Conservation (phyloP, 2,888 invertebrate genomes). For the Pammene fasciana region DNA sequence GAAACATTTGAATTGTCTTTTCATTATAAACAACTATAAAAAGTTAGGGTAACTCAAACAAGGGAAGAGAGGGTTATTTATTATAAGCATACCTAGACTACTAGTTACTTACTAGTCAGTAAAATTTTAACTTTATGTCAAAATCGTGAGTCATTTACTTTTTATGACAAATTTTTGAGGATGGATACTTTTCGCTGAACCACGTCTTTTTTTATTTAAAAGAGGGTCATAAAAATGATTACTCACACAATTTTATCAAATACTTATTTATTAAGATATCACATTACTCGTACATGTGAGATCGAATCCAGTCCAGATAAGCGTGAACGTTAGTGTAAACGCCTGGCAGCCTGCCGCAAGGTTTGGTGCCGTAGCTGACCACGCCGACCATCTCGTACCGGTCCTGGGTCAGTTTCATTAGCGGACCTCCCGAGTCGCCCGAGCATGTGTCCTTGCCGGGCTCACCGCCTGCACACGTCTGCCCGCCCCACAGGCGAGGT, state of each 20-base stretch:
- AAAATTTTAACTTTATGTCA: too few species aligned
- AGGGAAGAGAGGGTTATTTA: too few species aligned
- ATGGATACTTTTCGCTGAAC: too few species aligned
- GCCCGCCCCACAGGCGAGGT: conserved; percentile 50
- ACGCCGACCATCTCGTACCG: conserved; percentile 71
- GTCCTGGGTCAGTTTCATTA: conserved; percentile 70
- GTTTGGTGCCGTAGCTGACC: conserved; percentile 85
- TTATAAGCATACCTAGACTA: too few species aligned
- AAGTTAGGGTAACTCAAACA: too few species aligned
- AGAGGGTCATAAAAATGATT: too few species aligned
- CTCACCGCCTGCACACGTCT: conserved; percentile 84
- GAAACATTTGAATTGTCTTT: too few species aligned
- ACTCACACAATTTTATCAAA: neutral
- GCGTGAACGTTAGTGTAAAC: conserved; percentile 84
- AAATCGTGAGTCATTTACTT: too few species aligned
- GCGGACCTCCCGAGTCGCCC: conserved; percentile 86
- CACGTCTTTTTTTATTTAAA: too few species aligned
- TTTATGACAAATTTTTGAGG: too few species aligned
- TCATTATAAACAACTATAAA: too few species aligned
- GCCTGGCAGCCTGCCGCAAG: conserved; percentile 83
- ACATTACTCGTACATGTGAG: conserved; percentile 48
- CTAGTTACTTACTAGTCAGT: too few species aligned
- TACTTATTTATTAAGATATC: neutral
- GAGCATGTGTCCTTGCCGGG: conserved; percentile 82
- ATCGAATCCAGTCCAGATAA: conserved; percentile 84